phyloP scores from a whole-genome alignment of 2,888 invertebrate species.

The Leuctra nigra region DNA sequence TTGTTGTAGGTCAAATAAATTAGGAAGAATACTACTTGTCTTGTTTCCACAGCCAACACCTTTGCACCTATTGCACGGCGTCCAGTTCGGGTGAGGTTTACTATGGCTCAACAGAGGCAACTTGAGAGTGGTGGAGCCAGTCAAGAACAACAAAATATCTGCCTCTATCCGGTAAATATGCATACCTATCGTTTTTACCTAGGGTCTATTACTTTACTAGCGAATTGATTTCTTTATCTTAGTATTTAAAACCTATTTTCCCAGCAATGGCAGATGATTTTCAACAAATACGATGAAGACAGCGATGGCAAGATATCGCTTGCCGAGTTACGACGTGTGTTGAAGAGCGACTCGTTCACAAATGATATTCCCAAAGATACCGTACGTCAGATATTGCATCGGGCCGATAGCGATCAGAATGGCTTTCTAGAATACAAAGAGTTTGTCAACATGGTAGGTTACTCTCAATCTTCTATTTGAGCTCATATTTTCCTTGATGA shows the following conservation, averaged over 20 bases:
- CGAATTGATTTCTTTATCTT: too few species aligned
- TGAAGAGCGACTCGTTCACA: slow-evolving; percentile 40
- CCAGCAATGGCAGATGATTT: slow-evolving; percentile 36
- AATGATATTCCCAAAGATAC: slow-evolving; percentile 47
- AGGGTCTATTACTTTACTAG: too few species aligned
- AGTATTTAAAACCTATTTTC: too few species aligned
- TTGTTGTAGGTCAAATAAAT: too few species aligned
- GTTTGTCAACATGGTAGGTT: slow-evolving; percentile 19
- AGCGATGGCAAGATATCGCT: slow-evolving; percentile 62
- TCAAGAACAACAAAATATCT: slow-evolving; percentile 15
- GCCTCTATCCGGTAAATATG: slow-evolving; percentile 21
- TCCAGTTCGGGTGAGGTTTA: too few species aligned
- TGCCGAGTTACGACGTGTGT: slow-evolving; percentile 52
- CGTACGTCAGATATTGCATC: slow-evolving; percentile 12
- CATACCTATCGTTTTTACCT: too few species aligned
- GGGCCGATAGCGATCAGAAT: slow-evolving; percentile 20
- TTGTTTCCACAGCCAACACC: too few species aligned
- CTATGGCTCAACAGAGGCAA: too few species aligned
- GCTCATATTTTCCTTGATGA: background rate
- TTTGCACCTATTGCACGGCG: too few species aligned
- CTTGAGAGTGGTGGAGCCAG: background rate
- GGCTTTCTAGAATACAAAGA: slow-evolving; percentile 21
- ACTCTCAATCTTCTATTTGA: slow-evolving; percentile 2
- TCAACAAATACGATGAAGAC: slow-evolving; percentile 56
- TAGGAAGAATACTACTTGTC: too few species aligned